Evolutionary conservation across 2,888 invertebrate species (phyloP).

Genomic region (Cinara cedri): DNA sequence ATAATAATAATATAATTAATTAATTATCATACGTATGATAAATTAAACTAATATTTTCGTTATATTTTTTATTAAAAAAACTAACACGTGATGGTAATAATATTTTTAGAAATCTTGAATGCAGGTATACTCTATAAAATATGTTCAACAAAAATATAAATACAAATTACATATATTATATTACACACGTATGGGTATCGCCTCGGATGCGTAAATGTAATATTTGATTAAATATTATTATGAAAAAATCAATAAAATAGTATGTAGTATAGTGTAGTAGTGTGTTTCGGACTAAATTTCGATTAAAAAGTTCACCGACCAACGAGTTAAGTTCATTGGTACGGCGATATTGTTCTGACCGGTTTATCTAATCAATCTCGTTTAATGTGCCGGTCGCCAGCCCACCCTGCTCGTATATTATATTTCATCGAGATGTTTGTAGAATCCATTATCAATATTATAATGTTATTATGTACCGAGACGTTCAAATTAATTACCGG

Average conservation of each 20-base stretch:
- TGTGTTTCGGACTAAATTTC: slow-evolving; percentile 4
- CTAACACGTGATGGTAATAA: too few relatives aligned
- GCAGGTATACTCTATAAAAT: neutral
- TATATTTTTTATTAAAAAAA: too few relatives aligned
- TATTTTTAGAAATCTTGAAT: too few relatives aligned
- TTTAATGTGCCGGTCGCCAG: slow-evolving; percentile 38
- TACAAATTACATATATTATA: neutral
- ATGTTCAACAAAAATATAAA: neutral
- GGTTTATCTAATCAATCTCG: slow-evolving; percentile 53
- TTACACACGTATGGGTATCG: neutral
- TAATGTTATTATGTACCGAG: neutral
- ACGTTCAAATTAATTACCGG: slow-evolving; percentile 37
- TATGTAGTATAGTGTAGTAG: neutral
- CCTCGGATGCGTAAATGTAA: neutral
- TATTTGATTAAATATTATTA: neutral
- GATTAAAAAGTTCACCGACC: slow-evolving; percentile 41
- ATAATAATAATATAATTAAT: too few relatives aligned
- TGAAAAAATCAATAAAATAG: neutral
- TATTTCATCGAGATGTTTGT: slow-evolving; percentile 28
- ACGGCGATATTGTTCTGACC: slow-evolving; percentile 30
- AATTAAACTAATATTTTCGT: too few relatives aligned
- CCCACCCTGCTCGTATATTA: slow-evolving; percentile 28
- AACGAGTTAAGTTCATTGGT: slow-evolving; percentile 49
- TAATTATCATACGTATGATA: too few relatives aligned
- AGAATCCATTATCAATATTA: slow-evolving; percentile 35